Evolutionary conservation across 2,113 vertebrate species (phyloP).

Genomic region (Grammomys surdaster): DNA sequence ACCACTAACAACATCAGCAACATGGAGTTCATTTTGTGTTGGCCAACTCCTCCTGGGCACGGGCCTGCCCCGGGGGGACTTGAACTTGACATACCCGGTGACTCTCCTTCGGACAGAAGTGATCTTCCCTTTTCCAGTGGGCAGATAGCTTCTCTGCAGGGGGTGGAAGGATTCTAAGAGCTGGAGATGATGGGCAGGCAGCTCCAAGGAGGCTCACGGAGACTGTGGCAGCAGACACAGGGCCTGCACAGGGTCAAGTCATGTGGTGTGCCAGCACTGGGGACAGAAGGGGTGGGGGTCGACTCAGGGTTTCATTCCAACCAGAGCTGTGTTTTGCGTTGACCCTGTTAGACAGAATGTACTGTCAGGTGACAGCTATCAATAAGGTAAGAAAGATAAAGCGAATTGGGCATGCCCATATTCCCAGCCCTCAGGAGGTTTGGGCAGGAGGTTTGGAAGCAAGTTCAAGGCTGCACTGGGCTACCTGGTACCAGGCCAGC

Average conservation of each 20-base stretch:
- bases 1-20: neutral
- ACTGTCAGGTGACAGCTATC: neutral
- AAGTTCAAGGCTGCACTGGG: neutral
- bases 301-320: neutral
- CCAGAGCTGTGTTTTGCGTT: neutral
- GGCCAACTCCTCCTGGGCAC: neutral
- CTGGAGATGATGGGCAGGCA: neutral
- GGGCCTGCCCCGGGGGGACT: too few species aligned
- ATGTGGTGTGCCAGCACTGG: neutral
- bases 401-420: neutral
- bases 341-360: neutral
- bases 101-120: neutral
- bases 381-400: too few species aligned
- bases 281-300: neutral
- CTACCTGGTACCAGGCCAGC: neutral
- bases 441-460: neutral
- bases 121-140: neutral
- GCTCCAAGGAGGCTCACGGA: neutral
- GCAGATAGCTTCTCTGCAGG: neutral
- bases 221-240: neutral
- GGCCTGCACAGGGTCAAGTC: neutral
- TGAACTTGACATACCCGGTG: neutral
- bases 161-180: neutral
- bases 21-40: neutral
- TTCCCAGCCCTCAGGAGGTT: too few species aligned